Evolutionary conservation across 2,797 vertebrate genomes (phyloP), one percentile per base, ranked within the genome.

Genomic region (Hyperoplus lanceolatus): DNA sequence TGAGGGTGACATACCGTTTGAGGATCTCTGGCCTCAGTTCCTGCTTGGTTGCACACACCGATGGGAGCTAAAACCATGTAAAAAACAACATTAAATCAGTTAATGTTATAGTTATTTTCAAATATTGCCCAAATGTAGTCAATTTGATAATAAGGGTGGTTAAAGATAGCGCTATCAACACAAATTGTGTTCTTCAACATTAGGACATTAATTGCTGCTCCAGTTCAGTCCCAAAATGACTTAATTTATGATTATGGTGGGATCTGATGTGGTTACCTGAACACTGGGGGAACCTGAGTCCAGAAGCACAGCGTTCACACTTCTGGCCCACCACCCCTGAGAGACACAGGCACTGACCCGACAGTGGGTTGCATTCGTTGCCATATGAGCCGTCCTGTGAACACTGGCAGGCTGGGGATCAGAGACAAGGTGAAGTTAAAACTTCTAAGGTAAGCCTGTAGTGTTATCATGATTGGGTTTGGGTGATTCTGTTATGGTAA

Each of bases 271-370:
- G 11, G 29, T 71, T 93, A 97, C 97, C 96, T 92, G 93, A 83
- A 55, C 97, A 98, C 21, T 92, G 60, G 29, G 97, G 97, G 85
- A 97, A 97, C 48, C 77, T 89, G 48, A 87, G 63, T 13, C 90
- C 90, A 66, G 92, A 94, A 21, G 93, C 85, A 79, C 96, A 98
- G 14, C 89, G 94, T 91, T 97, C 95, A 69, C 97, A 98, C 60
- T 8, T 81, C 75, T 62, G 94, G 12, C 97, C 97, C 0, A 89
- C 89, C 69, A 97, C 50, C 0, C 96, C 96, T 0, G 78, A 91
- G 7, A 80, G 91, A 87, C 97, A 98, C 14, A 91, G 71, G 18
- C 97, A 98, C 86, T 97, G 96, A 29, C 97, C 97, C 0, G 93
- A 94, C 8, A 74, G 5, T 0, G 88, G 87, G 83, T 95, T 92